A percentile compares a stretch with the other conserved stretches of the same genome.
phyloP scores from a whole-genome alignment of 2,113 vertebrate species.

The Bettongia penicillata region DNA sequence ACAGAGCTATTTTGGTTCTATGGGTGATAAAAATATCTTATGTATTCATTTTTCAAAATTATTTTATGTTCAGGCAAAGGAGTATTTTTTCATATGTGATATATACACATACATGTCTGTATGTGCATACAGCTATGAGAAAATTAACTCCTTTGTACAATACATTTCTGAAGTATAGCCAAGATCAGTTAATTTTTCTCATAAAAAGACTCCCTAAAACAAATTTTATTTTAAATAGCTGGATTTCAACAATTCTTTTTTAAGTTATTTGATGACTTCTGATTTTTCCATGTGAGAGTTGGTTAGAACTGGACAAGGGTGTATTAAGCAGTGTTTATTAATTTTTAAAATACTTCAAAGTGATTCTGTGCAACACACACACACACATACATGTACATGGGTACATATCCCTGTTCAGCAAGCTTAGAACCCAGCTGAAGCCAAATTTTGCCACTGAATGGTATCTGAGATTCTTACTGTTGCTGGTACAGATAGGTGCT shows the following conservation, averaged over 20 bases:
- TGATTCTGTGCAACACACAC: slow-evolving; percentile 19
- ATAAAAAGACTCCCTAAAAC: slow-evolving; percentile 16
- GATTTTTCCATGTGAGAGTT: slow-evolving; percentile 13
- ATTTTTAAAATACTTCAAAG: slow-evolving; percentile 58
- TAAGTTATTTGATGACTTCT: slow-evolving; percentile 59
- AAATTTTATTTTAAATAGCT: slow-evolving; percentile 30
- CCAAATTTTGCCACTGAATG: slow-evolving; percentile 50
- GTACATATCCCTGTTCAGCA: background rate
- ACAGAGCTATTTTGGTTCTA: slow-evolving; percentile 7
- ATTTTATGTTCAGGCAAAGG: slow-evolving; percentile 24
- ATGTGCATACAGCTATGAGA: background rate
- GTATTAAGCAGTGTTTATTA: background rate
- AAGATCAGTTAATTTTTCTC: slow-evolving; percentile 5
- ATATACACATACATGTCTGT: background rate
- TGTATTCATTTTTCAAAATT: slow-evolving; percentile 43
- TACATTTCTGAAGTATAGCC: slow-evolving; percentile 29
- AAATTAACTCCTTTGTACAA: slow-evolving; percentile 28
- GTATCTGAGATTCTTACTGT: slow-evolving; percentile 46
- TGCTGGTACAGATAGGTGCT: slow-evolving; percentile 56
- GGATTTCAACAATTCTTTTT: slow-evolving; percentile 41
- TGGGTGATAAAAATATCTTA: background rate
- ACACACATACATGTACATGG: background rate
- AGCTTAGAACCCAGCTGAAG: slow-evolving; percentile 19
- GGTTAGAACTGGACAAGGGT: background rate
- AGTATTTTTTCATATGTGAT: slow-evolving; percentile 17